These are phyloP conservation scores for Junco hyemalis DNA, from an alignment of 2,113 vertebrate genomes.

Conservation along the genomic window DNA sequence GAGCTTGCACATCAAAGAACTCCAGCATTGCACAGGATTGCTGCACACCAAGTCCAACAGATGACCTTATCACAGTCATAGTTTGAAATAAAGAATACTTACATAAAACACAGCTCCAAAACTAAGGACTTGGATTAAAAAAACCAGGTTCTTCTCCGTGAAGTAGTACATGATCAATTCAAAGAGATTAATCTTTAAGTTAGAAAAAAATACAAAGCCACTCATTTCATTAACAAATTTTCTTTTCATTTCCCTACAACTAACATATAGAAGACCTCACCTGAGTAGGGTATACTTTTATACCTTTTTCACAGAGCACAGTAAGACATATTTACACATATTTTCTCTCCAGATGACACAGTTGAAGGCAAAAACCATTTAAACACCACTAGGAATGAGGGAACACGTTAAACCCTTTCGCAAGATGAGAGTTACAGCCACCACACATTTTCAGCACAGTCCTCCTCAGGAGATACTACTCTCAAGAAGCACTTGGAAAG, in stretches of 20 bases:
- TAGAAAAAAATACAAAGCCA: not conserved
- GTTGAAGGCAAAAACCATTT: slow-evolving; percentile 25
- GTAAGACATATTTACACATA: not conserved
- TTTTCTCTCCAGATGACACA: slow-evolving; percentile 17
- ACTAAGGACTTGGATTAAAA: not conserved
- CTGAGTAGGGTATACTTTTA: not conserved
- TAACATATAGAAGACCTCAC: not conserved
- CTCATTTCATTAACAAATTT: not conserved
- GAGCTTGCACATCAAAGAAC: not conserved
- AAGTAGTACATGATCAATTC: not conserved
- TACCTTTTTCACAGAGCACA: not conserved
- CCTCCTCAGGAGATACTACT: not conserved
- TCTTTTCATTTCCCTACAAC: not conserved
- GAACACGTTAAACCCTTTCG: slow-evolving; percentile 25
- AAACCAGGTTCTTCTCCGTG: not conserved
- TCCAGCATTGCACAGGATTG: not conserved
- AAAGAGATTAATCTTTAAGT: not conserved
- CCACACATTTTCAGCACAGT: slow-evolving; percentile 3
- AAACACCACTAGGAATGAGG: not conserved
- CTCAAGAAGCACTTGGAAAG: not conserved
- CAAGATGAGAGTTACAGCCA: slow-evolving; percentile 9
- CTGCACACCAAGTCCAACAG: not conserved
- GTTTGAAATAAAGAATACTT: not conserved
- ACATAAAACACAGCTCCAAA: not conserved
- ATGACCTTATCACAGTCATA: not conserved